A percentile compares a stretch with the other conserved stretches of the same genome.
These are phyloP conservation scores for Rhinichthys klamathensis DNA, from an alignment of 2,113 vertebrate species.

Conservation along the genomic window DNA sequence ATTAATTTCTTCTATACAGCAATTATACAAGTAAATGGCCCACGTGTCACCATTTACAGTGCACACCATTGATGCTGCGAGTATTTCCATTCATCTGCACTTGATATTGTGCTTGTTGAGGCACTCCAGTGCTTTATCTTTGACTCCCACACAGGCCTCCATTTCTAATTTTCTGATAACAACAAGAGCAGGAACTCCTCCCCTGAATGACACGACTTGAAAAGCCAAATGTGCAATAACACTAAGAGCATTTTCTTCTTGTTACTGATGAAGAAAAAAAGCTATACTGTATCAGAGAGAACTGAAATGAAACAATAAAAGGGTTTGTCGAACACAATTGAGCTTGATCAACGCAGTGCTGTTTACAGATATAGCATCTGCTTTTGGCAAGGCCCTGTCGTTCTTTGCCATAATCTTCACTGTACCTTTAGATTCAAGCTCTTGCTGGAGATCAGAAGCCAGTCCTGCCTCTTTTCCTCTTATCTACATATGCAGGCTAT, in stretches of 20 bases:
- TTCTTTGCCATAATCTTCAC: constrained; percentile 51
- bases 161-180: constrained; percentile 83
- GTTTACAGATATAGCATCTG: constrained; percentile 64
- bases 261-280: constrained; percentile 9
- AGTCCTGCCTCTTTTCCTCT: constrained; percentile 63
- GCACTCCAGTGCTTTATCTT: constrained; percentile 74
- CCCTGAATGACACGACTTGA: constrained; percentile 70
- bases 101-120: constrained; percentile 67
- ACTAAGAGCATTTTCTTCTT: constrained; percentile 52
- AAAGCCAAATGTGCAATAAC: constrained; percentile 73
- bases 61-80: constrained; percentile 68
- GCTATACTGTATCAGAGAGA: constrained; percentile 10
- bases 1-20: constrained; percentile 4
- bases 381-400: constrained; percentile 48
- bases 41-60: constrained; percentile 58
- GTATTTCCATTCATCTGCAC: constrained; percentile 70
- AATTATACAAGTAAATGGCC: constrained; percentile 10
- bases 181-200: constrained; percentile 63
- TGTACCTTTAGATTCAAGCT: constrained; percentile 65
- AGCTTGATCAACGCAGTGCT: constrained; percentile 59
- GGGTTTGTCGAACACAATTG: constrained; percentile 6
- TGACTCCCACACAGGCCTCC: constrained; percentile 70
- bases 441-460: constrained; percentile 59
- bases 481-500: constrained; percentile 75
- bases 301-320: constrained; percentile 12